Base-by-base conservation (phyloP, 2,113 vertebrate genomes). In the Menidia beryllina region DNA sequence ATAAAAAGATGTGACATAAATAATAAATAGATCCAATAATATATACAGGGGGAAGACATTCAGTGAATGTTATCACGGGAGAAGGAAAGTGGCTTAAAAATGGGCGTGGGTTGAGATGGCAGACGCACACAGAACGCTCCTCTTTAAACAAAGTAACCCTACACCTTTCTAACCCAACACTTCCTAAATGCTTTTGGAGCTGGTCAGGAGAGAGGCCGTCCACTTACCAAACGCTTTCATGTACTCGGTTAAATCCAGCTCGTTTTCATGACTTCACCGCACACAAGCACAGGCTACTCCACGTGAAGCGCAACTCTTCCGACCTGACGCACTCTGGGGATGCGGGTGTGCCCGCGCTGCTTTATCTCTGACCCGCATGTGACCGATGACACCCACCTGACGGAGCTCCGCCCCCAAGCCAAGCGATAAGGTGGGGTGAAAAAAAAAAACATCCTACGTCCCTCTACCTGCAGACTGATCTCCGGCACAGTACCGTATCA, bases 381-480 rank as follows among this genome's bases (percentile, higher is more conserved):
- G 72, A 80, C 59, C 23, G 60, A 8, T 24, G 20, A 72, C 85
- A 53, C 88, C 86, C 81, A 77, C 81, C 13, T 5, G 11, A 0
- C 13, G 1, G 17, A 43, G 58, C 68, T 45, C 76, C 73, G 57
- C 79, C 77, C 53, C 1, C 26, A 47, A 25, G 2, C n/a, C 30
- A 1, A 7, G 4, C 13, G 39, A 41, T 41, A 41, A 41, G 39
- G 1, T 3, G 4, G 2, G 5, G n/a, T n/a, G 17, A 12, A 41
- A 15, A 41, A 15, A 12, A 41, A 41, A 15, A 41, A 4, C 10
- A 15, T 15, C 39, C 3, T 41, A 13, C 30, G 30, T 6, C 30
- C 7, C 2, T 34, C 30, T 10, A 34, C 5, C 24, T 12, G 59
- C 13, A 30, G 0, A 45, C 3, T 21, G 20, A n/a, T 45, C 27